Base-by-base conservation (phyloP, 2,888 invertebrate genomes). In the Pristionchus japonicus region DNA sequence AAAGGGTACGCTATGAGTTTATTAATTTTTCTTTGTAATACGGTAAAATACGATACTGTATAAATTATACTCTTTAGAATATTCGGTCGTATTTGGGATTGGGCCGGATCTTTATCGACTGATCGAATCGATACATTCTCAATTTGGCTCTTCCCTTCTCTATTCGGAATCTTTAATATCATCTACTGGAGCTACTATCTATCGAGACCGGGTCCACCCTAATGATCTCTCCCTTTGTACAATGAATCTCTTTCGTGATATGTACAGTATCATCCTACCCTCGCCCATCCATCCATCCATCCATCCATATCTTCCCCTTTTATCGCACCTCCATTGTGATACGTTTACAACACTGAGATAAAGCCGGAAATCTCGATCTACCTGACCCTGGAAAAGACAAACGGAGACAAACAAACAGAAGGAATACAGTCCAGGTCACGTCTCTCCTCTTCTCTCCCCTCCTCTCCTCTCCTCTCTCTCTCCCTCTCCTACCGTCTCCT, bases 161-260 rank as follows among this genome's bases (percentile, higher is more conserved):
- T 92, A 34, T 93, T 93, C 88, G 92, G 92, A 4, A 88, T 92
- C 17, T 94, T 94, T 90, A 94, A 94, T 88, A 91, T 94, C 47
- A 90, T 92, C 70, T 94, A 94, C 88, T 94, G 94, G 94, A 91
- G 92, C 20, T 94, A 94, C 89, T 94, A 94, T 89, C 91, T 94
- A 88, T 91, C 89, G 17, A 70, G 91, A 67, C 49, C 83, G 77
- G 43, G 43, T 77, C 77, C 43, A 11, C 43, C 43, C 4, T 77
- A 40, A 40, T 37, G 70, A 74, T 40, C 27, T 31, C 37, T 37
- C 11, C 34, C 37, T 20, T 74, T 23, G 17, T 23, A 40, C 37
- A 40, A 3, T 3, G 34, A 15, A 31, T 31, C 34, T 67, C 64
- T 74, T 34, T 74, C 40, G 57, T 83, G 52, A 52, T 83, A 49